phyloP scores from a whole-genome alignment of 2,888 invertebrate genomes.

The Phymatocera aterrima region DNA sequence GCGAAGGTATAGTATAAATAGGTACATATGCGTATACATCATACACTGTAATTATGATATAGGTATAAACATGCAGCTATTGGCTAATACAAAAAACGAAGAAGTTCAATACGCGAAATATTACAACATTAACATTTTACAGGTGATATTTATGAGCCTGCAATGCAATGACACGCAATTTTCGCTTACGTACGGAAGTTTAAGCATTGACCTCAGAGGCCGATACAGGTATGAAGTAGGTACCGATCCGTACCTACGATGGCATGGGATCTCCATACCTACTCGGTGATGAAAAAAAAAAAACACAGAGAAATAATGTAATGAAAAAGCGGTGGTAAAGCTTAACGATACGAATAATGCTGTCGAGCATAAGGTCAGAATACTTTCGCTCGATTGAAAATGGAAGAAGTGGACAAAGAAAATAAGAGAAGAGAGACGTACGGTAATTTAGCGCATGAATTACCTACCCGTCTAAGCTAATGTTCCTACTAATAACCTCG shows the following conservation, averaged over 20 bases:
- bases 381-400: not conserved
- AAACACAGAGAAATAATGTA: not conserved
- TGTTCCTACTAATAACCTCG: not conserved
- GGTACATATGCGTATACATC: too few species aligned
- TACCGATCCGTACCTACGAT: not conserved
- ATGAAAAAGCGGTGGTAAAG: not conserved
- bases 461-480: not conserved
- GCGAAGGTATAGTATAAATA: too few species aligned
- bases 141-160: not conserved
- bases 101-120: not conserved
- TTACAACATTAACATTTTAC: not conserved
- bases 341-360: not conserved
- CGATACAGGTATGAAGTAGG: too few species aligned
- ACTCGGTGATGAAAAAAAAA: not conserved
- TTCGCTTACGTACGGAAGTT: not conserved
- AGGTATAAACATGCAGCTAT: too few species aligned
- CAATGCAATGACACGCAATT: not conserved
- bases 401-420: not conserved
- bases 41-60: too few species aligned
- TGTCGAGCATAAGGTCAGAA: not conserved
- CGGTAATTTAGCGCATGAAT: not conserved
- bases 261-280: too few species aligned
- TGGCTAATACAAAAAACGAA: too few species aligned
- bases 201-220: not conserved
- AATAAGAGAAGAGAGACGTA: not conserved